Conservation (phyloP, 1,140 invertebrate species). For the Magallana angulata region DNA sequence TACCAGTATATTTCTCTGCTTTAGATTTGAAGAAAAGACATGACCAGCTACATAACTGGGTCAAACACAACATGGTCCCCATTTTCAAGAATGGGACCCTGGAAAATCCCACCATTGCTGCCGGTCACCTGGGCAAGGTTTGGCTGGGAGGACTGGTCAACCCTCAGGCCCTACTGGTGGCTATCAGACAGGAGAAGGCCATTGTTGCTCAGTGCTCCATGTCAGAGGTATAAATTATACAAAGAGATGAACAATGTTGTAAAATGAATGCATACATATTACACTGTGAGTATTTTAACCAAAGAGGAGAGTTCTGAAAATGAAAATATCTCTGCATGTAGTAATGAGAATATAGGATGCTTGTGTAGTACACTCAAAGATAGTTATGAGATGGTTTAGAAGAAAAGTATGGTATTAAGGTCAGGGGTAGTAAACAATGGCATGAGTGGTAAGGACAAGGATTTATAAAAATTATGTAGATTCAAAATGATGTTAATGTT, state of each 20-base stretch:
- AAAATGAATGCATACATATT: background rate
- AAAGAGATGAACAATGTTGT: background rate
- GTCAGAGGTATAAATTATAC: slow-evolving; percentile 64
- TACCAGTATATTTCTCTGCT: background rate
- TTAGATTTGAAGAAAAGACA: slow-evolving; percentile 74
- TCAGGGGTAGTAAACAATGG: no score
- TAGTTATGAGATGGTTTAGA: no score
- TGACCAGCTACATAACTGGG: slow-evolving; percentile 73
- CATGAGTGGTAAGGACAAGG: no score
- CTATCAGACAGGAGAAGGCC: slow-evolving; percentile 76
- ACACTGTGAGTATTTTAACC: no score
- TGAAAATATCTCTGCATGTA: no score
- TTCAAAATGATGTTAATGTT: background rate
- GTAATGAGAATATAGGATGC: no score
- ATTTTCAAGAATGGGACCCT: slow-evolving; percentile 63
- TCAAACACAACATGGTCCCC: slow-evolving; percentile 75
- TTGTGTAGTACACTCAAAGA: no score
- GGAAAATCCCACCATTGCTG: slow-evolving; percentile 66
- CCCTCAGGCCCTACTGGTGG: slow-evolving; percentile 73
- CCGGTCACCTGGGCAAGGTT: slow-evolving; percentile 70
- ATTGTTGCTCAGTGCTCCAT: slow-evolving; percentile 66
- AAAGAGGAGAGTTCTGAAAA: no score
- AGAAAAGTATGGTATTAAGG: no score
- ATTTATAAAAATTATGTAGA: no score
- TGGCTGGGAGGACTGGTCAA: slow-evolving; percentile 78